These are phyloP conservation scores for Drosophila picticornis DNA, from an alignment of 2,888 invertebrate genomes.

Conservation along the genomic window DNA sequence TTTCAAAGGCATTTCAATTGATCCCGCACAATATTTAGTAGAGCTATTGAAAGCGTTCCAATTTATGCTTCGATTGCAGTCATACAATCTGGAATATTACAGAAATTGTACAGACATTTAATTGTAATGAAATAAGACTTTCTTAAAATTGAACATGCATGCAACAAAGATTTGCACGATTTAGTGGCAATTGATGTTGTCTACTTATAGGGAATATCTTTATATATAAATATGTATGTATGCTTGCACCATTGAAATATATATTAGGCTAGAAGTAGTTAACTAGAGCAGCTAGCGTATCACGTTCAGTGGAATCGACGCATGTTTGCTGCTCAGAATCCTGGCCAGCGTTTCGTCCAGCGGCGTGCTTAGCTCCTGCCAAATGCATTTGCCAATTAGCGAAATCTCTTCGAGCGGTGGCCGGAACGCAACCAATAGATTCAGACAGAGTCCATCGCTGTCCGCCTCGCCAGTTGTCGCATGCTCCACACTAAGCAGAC, in stretches of 20 bases:
- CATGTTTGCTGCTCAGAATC: slow-evolving; percentile 90
- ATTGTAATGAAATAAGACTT: background rate
- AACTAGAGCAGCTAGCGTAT: slow-evolving; percentile 86
- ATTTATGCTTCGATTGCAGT: background rate
- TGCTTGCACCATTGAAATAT: slow-evolving; percentile 54
- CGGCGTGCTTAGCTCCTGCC: slow-evolving; percentile 92
- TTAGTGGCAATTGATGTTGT: slow-evolving; percentile 30
- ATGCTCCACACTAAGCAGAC: slow-evolving; percentile 92
- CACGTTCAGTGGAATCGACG: slow-evolving; percentile 92
- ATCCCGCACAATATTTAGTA: background rate
- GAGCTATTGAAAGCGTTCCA: background rate
- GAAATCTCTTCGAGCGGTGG: slow-evolving; percentile 94
- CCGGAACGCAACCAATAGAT: slow-evolving; percentile 93
- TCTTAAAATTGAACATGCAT: slow-evolving; percentile 3
- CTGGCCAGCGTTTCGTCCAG: slow-evolving; percentile 89
- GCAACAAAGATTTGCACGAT: slow-evolving; percentile 13
- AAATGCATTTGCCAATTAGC: slow-evolving; percentile 94
- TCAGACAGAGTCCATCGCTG: slow-evolving; percentile 92
- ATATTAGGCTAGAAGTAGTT: slow-evolving; percentile 28
- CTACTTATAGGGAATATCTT: slow-evolving; percentile 14
- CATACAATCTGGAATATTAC: background rate
- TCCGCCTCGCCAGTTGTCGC: slow-evolving; percentile 85
- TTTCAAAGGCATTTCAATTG: background rate
- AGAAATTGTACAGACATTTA: slow-evolving; percentile 3
- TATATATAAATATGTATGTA: slow-evolving; percentile 15